Base-by-base conservation (phyloP, 1,140 invertebrate species). In the Meteorus sp. region DNA sequence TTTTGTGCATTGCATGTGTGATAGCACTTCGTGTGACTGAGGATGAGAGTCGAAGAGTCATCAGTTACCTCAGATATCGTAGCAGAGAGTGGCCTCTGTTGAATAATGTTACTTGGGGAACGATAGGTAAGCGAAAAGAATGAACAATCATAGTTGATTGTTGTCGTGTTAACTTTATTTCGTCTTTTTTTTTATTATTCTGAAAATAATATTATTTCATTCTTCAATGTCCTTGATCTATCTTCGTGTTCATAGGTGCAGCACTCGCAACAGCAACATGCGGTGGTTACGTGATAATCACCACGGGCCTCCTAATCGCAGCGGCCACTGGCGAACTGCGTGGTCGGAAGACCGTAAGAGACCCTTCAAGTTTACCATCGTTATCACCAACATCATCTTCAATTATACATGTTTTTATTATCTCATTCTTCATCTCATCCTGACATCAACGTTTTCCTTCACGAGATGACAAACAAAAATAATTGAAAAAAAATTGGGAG, bases 51-150 rank as follows among this genome's bases (percentile, higher is more conserved):
- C 78, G 82, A 43, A 79, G 87, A 54, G 74, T 89, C 33, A 85
- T 84, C 54, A 81, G 86, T 39, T 85, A 85, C 57, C 76, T 89
- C 41, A 84, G 89, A 72, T 89, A 89, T 76, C 72, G 87, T 22
- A 89, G 87, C 20, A 77, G 85, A 51, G 88, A 90, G 76, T 90
- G 88, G 88, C 86, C 86, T n/a, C 80, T 89, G 3, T 73, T 89
- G 44, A 88, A 84, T 56, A 89, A 87, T 56, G 83, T 89, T 27
- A 89, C 88, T 0, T 89, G 88, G 86, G 86, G 85, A 82, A 56
- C 82, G 79, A 65, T 89, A 83, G 78, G 87, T 86, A 75, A 82
- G 77, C 76, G 23, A 9, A 44, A 27, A 19, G 17, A 19, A 52
- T 22, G n/a, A 53, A 53, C 3, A 53, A 39, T 35, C 11, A 27